phyloP scores from a whole-genome alignment of 2,113 vertebrate genomes.

The Anas platyrhynchos region DNA sequence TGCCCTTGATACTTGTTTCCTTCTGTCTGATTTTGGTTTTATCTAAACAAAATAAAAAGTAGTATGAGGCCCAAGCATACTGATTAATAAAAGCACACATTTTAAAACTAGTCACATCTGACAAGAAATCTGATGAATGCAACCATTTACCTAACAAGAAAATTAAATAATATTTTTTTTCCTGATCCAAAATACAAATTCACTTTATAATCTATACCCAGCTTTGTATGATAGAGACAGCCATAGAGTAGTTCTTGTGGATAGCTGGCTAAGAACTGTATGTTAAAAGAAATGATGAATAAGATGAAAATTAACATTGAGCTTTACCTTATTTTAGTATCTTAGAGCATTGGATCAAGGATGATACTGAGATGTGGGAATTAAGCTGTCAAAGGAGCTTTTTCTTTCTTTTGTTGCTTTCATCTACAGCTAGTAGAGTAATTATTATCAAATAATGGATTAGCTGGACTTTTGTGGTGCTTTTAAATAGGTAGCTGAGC shows the following conservation, averaged over 20 bases:
- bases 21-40: background rate
- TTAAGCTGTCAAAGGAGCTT: background rate
- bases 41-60: background rate
- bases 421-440: background rate
- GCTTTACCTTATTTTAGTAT: background rate
- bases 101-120: conserved; percentile 2
- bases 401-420: conserved; percentile 10
- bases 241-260: background rate
- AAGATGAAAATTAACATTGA: background rate
- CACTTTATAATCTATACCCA: background rate
- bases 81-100: background rate
- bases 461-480: background rate
- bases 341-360: background rate
- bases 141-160: background rate
- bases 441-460: conserved; percentile 3
- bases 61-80: background rate
- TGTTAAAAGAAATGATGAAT: background rate
- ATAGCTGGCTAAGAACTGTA: background rate
- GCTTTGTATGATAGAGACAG: background rate
- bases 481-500: background rate
- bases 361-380: background rate
- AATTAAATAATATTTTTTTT: background rate
- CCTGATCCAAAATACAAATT: background rate
- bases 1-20: background rate
- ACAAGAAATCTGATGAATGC: background rate